Base-by-base conservation (phyloP, 2,888 invertebrate species). In the Trimorus sp. region DNA sequence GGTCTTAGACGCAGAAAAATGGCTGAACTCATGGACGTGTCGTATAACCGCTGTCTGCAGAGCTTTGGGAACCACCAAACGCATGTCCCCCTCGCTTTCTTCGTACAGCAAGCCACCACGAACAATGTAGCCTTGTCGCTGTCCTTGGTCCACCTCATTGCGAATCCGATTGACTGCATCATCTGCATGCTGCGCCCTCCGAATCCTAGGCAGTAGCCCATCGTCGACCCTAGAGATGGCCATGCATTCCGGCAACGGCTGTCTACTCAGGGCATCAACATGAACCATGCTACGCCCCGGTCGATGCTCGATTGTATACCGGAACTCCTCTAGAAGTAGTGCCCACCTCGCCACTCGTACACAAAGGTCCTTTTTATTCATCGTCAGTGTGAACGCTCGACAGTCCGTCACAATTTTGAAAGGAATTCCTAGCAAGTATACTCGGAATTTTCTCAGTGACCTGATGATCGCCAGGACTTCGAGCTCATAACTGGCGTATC, bases 371-470 rank as follows among this genome's bases (percentile, higher is more conserved):
- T 45, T 42, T 14, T 60, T 60, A 3, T 16, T 12, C 59, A 60
- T 60, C 7, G 45, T 60, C 12, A 38, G 59, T 11, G 38, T 38
- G n/a, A 60, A 60, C 0, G 59, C 59, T 5, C 14, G 12, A 15
- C 59, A 59, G 15, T 59, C 59, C 14, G 59, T 59, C 7, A 59
- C 59, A 40, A 59, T 15, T 14, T 40, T 40, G 40, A 59, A 56
- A 37, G 53, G 15, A 12, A 37, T 56, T 12, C 56, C 56, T 2
- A 26, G 9, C n/a, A 56, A 37, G 37, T 56, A 56, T 4, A 56
- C 16, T n/a, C 56, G 7, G 38, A 56, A 56, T 56, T 56, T 56
- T 37, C 37, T 56, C 38, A 56, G n/a, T 4, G 56, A 36, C 14
- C n/a, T 9, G n/a, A 56, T 37, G 11, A 56, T 14, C 7, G 56